These are phyloP conservation scores for Scopus umbretta DNA, from an alignment of 2,113 vertebrate species.

Conservation along the genomic window DNA sequence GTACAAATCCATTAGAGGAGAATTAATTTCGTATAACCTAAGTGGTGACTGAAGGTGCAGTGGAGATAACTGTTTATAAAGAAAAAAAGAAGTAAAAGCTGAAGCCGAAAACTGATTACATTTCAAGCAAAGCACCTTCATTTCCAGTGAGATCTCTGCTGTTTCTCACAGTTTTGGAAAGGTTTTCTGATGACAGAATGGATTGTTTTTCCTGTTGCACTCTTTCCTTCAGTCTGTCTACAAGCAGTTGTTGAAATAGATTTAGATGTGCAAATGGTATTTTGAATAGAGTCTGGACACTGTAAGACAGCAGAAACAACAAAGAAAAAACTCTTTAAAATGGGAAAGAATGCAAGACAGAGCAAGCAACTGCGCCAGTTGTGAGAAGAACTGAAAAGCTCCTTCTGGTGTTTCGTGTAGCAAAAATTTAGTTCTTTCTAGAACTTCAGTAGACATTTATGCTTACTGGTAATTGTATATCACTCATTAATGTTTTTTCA, in stretches of 20 bases:
- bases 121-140: conserved; percentile 20
- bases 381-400: background rate
- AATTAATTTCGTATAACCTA: background rate
- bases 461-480: background rate
- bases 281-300: conserved; percentile 45
- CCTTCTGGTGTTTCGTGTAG: background rate
- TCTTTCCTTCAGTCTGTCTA: conserved; percentile 15
- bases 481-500: background rate
- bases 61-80: background rate
- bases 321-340: background rate
- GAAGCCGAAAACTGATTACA: background rate
- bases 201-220: conserved; percentile 34
- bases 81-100: background rate
- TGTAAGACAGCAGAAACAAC: conserved; percentile 1
- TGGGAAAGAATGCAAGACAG: background rate
- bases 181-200: conserved; percentile 29
- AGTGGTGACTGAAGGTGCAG: background rate
- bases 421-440: background rate
- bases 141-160: conserved; percentile 26
- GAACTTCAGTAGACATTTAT: background rate
- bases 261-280: conserved; percentile 41
- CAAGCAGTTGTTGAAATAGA: conserved; percentile 33
- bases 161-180: conserved; percentile 24
- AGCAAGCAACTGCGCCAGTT: background rate
- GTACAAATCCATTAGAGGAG: background rate